Conservation (phyloP, 1,140 invertebrate species). For the Pseudomyrmex cubaensis region DNA sequence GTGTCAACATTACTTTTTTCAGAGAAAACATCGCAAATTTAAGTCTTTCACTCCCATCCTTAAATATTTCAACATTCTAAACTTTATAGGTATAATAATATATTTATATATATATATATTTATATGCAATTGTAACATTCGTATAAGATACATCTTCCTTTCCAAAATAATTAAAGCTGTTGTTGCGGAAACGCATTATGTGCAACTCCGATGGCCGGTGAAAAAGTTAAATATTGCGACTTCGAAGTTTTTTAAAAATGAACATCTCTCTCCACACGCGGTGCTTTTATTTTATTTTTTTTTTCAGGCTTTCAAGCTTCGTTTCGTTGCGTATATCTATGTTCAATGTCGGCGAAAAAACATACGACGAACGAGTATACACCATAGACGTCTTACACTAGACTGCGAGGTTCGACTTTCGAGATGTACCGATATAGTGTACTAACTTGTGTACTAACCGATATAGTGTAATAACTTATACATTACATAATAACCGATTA, state of each 20-base stretch:
- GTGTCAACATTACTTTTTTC: conserved; percentile 9
- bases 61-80: conserved; percentile 17
- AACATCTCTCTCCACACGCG: conserved; percentile 11
- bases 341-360: conserved; percentile 27
- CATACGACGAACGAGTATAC: conserved; percentile 31
- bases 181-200: not conserved
- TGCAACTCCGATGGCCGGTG: not conserved
- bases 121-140: conserved; percentile 7
- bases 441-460: no score
- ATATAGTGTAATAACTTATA: no score
- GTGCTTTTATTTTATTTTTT: conserved; percentile 1
- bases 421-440: no score
- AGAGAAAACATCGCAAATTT: not conserved
- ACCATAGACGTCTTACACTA: no score
- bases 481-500: no score
- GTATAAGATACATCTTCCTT: not conserved
- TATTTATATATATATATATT: no score
- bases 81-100: not conserved
- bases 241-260: not conserved
- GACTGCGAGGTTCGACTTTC: no score
- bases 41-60: not conserved
- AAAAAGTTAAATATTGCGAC: conserved; percentile 19
- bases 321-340: conserved; percentile 12
- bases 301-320: conserved; percentile 6
- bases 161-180: conserved; percentile 22